phyloP scores from a whole-genome alignment of 2,888 invertebrate genomes.

The Acleris laterana region DNA sequence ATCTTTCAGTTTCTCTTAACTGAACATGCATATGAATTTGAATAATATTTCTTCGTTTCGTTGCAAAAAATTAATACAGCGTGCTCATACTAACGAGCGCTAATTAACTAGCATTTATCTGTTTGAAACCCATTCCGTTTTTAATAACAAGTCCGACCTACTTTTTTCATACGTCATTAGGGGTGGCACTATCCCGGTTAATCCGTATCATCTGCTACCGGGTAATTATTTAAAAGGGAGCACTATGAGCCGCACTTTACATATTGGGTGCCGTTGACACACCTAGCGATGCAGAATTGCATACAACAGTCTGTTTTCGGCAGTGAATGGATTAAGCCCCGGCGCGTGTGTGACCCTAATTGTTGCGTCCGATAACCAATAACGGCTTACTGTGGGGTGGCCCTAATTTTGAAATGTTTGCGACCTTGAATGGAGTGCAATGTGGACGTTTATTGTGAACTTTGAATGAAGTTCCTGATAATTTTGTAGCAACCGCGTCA shows the following conservation, averaged over 20 bases:
- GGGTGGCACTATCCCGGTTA: slow-evolving; percentile 57
- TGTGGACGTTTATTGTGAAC: not conserved
- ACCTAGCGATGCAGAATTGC: no score
- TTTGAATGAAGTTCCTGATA: not conserved
- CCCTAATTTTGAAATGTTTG: slow-evolving; percentile 43
- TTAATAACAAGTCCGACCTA: slow-evolving; percentile 50
- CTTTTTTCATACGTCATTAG: slow-evolving; percentile 57
- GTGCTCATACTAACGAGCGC: slow-evolving; percentile 11
- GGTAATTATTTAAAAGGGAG: slow-evolving; percentile 82
- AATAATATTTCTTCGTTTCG: not conserved
- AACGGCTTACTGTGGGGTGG: slow-evolving; percentile 64
- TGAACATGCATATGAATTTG: no score
- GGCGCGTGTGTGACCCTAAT: slow-evolving; percentile 78
- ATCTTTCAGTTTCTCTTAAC: no score
- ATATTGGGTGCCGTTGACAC: not conserved
- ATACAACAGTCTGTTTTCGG: no score
- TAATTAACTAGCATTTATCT: slow-evolving; percentile 24
- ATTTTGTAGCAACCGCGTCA: no score
- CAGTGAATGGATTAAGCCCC: slow-evolving; percentile 47
- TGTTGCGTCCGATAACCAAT: slow-evolving; percentile 77
- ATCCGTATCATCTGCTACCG: slow-evolving; percentile 83
- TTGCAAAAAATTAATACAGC: not conserved
- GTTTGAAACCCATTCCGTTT: slow-evolving; percentile 38
- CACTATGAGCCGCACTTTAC: slow-evolving; percentile 63
- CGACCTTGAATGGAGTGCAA: slow-evolving; percentile 18